Evolutionary conservation across 2,113 vertebrate genomes (phyloP), one percentile per base, ranked within the genome.

Genomic region (Oryzias celebensis): DNA sequence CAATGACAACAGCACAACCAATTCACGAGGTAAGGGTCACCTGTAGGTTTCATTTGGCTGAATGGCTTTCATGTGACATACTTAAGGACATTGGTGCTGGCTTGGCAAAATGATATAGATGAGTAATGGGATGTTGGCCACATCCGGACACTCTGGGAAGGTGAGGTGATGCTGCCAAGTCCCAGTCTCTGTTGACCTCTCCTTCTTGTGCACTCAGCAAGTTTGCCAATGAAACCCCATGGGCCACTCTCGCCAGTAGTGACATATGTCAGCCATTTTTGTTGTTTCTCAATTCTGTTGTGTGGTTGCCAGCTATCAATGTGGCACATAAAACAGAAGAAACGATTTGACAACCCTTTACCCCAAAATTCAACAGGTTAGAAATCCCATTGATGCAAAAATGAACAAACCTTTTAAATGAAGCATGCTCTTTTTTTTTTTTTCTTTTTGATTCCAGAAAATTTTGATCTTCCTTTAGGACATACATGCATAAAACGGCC

Each of bases 41-140:
- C 85, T 84, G 75, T 83, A 62, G 78, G 83, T 82, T 83, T 76
- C 73, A 81, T 83, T 82, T 78, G 65, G 78, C 85, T 76, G 75
- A 77, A 82, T 72, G 85, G 85, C 87, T 83, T 90, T 87, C 82
- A 87, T 83, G 85, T 88, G 84, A 87, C 76, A 84, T 84, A 81
- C 80, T 78, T 84, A 86, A 88, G 85, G 87, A 84, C 88, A 82
- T 50, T 68, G 81, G 68, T 85, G 87, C 86, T 88, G 76, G 82
- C 86, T 87, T 86, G 79, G 86, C 87, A 84, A 86, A 89, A 87
- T 71, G 73, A 89, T 85, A 87, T 82, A 78, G 79, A 86, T 90
- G 86, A 89, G 87, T 88, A 89, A 89, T 89, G 89, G 85, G 84
- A 85, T 84, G 87, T 79, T 60, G 73, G 66, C 81, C 71, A 81